Evolutionary conservation across 2,797 vertebrate genomes (phyloP).

Genomic region (Heterohyrax brucei): DNA sequence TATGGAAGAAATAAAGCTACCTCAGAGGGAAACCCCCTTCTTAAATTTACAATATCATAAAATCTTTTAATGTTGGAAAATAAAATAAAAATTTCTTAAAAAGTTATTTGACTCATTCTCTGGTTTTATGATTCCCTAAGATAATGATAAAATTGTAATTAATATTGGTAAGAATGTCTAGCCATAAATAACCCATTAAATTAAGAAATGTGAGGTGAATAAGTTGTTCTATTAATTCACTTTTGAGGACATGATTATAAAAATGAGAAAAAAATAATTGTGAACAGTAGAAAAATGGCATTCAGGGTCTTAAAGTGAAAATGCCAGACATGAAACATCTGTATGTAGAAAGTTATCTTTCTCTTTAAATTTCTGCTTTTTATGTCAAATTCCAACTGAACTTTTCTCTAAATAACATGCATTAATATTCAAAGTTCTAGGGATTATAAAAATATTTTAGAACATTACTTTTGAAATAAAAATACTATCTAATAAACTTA

Average conservation of each 20-base stretch:
- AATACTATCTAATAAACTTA: slow-evolving; percentile 60
- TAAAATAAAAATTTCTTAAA: background rate
- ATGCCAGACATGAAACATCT: slow-evolving; percentile 10
- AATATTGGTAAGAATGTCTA: background rate
- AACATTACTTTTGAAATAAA: slow-evolving; percentile 64
- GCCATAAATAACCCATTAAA: background rate
- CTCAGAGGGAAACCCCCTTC: background rate
- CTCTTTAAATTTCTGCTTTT: slow-evolving; percentile 38
- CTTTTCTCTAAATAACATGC: background rate
- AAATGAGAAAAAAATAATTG: background rate
- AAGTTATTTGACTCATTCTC: background rate
- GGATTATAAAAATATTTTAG: background rate
- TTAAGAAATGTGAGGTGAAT: background rate
- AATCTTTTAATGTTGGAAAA: slow-evolving; percentile 4
- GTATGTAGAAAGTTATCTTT: background rate
- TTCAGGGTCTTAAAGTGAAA: background rate
- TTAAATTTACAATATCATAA: background rate
- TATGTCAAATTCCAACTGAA: slow-evolving; percentile 4
- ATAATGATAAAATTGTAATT: background rate
- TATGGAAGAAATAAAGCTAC: background rate
- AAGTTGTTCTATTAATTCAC: background rate
- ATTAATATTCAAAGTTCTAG: slow-evolving; percentile 54
- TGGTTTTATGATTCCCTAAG: background rate
- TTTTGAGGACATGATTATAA: background rate
- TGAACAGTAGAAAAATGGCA: background rate